Conservation (phyloP, 2,888 invertebrate species). For the Macrosoma leucophasiata region DNA sequence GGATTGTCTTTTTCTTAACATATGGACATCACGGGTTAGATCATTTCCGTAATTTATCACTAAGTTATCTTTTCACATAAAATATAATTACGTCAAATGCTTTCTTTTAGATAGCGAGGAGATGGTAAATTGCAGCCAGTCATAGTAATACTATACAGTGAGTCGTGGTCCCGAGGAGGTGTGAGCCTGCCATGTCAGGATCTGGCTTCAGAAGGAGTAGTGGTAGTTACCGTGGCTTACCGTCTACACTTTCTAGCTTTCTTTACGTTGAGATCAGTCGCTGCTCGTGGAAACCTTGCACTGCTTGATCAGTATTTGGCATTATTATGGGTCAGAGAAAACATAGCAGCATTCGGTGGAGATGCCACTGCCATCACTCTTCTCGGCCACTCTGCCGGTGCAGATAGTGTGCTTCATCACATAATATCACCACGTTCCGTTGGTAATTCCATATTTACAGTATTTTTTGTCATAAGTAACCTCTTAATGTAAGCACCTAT, state of each 20-base stretch:
- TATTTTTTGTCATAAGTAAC: too few relatives aligned
- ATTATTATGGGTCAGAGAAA: slow-evolving; percentile 83
- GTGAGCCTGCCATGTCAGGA: slow-evolving; percentile 80
- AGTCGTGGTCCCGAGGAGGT: slow-evolving; percentile 73
- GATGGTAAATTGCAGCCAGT: slow-evolving; percentile 78
- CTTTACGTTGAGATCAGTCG: slow-evolving; percentile 71
- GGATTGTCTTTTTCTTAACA: slow-evolving; percentile 93
- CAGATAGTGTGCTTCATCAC: slow-evolving; percentile 80
- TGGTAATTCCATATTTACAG: too few relatives aligned
- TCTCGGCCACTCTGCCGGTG: slow-evolving; percentile 88
- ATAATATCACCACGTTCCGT: slow-evolving; percentile 79
- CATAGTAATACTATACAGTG: slow-evolving; percentile 81
- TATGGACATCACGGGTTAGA: slow-evolving; percentile 89
- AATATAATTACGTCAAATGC: too few relatives aligned
- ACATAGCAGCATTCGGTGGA: slow-evolving; percentile 87
- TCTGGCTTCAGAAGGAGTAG: slow-evolving; percentile 80
- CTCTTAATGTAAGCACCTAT: too few relatives aligned
- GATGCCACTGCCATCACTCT: slow-evolving; percentile 86
- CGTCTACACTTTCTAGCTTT: slow-evolving; percentile 83
- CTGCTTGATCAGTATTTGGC: slow-evolving; percentile 90
- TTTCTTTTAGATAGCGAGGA: slow-evolving; percentile 58
- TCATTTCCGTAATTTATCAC: too few relatives aligned
- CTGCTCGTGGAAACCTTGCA: slow-evolving; percentile 88
- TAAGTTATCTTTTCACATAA: too few relatives aligned
- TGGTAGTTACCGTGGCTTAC: slow-evolving; percentile 82